A percentile compares a stretch with the other conserved stretches of the same genome.
Evolutionary conservation across 2,113 vertebrate genomes (phyloP).

Genomic region (Chionodraco myersi): DNA sequence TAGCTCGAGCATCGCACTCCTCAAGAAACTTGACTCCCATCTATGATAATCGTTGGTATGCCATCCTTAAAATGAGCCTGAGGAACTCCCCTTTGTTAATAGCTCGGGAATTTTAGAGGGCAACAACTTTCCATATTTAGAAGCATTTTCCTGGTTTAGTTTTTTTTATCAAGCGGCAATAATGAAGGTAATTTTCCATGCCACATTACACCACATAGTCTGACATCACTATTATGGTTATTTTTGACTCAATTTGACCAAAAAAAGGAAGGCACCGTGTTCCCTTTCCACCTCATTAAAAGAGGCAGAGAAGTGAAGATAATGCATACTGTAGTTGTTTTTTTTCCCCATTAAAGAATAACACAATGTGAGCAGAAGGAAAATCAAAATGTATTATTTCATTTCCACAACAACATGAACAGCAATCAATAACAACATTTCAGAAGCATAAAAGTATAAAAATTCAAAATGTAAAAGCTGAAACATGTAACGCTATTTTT

Average conservation of each 20-base stretch:
- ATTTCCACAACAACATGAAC: slow-evolving; percentile 57
- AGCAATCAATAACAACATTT: slow-evolving; percentile 34
- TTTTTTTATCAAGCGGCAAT: slow-evolving; percentile 7
- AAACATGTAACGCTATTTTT: slow-evolving; percentile 37
- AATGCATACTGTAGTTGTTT: too few relatives aligned
- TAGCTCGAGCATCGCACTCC: background rate
- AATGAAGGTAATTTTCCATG: slow-evolving; percentile 37
- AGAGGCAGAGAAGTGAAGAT: background rate
- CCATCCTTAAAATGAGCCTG: background rate
- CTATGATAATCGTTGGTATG: slow-evolving; percentile 11
- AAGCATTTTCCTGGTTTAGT: slow-evolving; percentile 15
- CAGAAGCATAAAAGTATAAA: slow-evolving; percentile 41
- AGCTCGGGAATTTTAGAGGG: slow-evolving; percentile 16
- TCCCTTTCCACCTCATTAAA: slow-evolving; percentile 50
- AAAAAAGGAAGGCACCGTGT: slow-evolving; percentile 21
- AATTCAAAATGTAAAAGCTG: slow-evolving; percentile 45
- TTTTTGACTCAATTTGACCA: slow-evolving; percentile 5
- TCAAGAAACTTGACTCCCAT: slow-evolving; percentile 5
- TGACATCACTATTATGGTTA: slow-evolving; percentile 24
- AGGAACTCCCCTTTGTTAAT: slow-evolving; percentile 5
- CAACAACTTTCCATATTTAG: slow-evolving; percentile 30
- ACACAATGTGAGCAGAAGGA: slow-evolving; percentile 17
- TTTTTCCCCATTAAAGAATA: slow-evolving; percentile 7
- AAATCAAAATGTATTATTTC: slow-evolving; percentile 76
- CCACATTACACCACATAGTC: slow-evolving; percentile 19